Conservation (phyloP, 2,888 invertebrate species). For the Agonum fuliginosum region DNA sequence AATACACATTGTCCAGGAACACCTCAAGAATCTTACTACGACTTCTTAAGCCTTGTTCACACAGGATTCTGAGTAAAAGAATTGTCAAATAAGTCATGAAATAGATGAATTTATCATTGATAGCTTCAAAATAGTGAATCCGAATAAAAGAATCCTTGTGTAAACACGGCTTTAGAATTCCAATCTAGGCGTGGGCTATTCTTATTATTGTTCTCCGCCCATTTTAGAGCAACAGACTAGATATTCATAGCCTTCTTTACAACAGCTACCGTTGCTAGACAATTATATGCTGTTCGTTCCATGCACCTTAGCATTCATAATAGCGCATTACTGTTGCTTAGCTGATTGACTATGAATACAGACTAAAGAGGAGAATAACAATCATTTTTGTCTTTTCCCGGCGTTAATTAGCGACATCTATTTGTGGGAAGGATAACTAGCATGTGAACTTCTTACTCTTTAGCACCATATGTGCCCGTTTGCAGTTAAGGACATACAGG, state of each 20-base stretch:
- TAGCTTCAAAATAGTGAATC: too few species aligned
- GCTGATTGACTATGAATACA: background rate
- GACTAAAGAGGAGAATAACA: background rate
- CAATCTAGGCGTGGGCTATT: conserved; percentile 22
- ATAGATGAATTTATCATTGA: too few species aligned
- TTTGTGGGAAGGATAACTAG: too few species aligned
- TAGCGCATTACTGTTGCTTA: background rate
- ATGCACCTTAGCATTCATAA: background rate
- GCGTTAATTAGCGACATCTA: too few species aligned
- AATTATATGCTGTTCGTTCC: background rate
- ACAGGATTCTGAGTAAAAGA: too few species aligned
- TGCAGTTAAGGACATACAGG: background rate
- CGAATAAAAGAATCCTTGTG: too few species aligned
- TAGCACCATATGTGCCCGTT: background rate
- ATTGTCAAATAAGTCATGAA: too few species aligned
- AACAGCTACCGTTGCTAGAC: conserved; percentile 12
- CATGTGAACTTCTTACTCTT: too few species aligned
- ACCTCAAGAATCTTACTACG: too few species aligned
- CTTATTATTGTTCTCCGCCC: conserved; percentile 23
- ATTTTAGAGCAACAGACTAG: background rate
- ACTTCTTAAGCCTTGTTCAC: too few species aligned
- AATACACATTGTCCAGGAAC: conserved; percentile 10
- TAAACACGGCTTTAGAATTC: too few species aligned
- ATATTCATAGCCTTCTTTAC: conserved; percentile 29
- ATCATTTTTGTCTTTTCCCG: too few species aligned